These are phyloP conservation scores for Hyalella azteca DNA, from an alignment of 2,888 invertebrate genomes.

Conservation along the genomic window DNA sequence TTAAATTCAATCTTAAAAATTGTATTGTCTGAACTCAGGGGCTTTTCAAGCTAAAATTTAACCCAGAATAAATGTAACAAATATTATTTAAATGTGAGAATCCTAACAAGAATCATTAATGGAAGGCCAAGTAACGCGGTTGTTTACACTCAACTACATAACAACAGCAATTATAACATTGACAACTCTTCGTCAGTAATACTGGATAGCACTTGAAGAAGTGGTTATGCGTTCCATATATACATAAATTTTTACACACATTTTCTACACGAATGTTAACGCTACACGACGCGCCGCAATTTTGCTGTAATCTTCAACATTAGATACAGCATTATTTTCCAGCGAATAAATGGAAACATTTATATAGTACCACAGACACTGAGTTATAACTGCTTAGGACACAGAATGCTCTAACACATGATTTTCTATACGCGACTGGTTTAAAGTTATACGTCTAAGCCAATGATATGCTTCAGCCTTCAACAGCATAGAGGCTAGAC, in stretches of 20 bases:
- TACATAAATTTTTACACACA: constrained; percentile 13
- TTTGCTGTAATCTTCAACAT: neutral
- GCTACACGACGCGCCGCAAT: neutral
- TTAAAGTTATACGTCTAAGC: neutral
- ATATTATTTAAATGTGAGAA: too few relatives aligned
- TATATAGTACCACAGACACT: constrained; percentile 26
- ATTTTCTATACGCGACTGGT: constrained; percentile 17
- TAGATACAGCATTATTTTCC: neutral
- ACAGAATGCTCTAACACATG: constrained; percentile 10
- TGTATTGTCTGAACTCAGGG: too few relatives aligned
- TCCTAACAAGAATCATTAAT: too few relatives aligned
- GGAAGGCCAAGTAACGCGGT: too few relatives aligned
- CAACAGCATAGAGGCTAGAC: neutral
- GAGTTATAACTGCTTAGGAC: constrained; percentile 24
- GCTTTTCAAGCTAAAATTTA: too few relatives aligned
- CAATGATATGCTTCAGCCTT: constrained; percentile 21
- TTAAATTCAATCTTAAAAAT: too few relatives aligned
- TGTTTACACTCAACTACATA: constrained; percentile 13
- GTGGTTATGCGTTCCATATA: neutral
- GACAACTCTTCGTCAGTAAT: constrained; percentile 2
- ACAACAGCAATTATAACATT: neutral
- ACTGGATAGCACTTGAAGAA: constrained; percentile 16
- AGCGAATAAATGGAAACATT: neutral
- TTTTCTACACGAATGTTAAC: constrained; percentile 25
- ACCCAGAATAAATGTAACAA: too few relatives aligned